A percentile compares a stretch with the other conserved stretches of the same genome.
phyloP scores from a whole-genome alignment of 2,797 vertebrate species.

The Hemibagrus guttatus region DNA sequence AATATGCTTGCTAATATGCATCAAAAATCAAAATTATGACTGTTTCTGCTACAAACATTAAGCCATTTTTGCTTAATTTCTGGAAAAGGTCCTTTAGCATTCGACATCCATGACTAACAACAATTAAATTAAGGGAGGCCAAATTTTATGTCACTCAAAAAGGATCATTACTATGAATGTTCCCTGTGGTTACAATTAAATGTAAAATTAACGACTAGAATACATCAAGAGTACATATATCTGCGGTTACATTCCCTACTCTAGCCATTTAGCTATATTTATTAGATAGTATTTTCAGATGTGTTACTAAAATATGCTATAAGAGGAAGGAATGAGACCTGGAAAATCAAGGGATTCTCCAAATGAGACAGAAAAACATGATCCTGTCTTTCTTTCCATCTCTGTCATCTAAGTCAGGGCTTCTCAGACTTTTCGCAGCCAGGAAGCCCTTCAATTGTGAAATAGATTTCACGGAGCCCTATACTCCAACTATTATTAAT shows the following conservation, averaged over 20 bases:
- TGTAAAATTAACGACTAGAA: background rate
- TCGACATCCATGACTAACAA: background rate
- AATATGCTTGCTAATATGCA: background rate
- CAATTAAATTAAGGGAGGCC: background rate
- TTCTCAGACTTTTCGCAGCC: background rate
- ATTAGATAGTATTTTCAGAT: background rate
- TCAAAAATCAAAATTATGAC: background rate
- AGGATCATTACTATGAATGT: background rate
- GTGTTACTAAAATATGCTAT: background rate
- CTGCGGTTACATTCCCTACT: background rate
- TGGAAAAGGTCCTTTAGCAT: background rate
- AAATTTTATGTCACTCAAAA: background rate
- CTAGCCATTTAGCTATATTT: background rate
- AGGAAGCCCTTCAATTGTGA: background rate
- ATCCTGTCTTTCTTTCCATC: background rate
- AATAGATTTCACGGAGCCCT: background rate
- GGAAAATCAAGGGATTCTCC: background rate
- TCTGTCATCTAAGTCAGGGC: background rate
- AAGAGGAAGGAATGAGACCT: background rate
- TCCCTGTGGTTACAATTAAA: conserved; percentile 6
- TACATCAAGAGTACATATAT: background rate
- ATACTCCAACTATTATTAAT: background rate
- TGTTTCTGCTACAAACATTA: background rate
- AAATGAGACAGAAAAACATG: background rate
- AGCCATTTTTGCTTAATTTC: background rate